phyloP scores from a whole-genome alignment of 2,113 vertebrate species.

The Tringa solitaria region DNA sequence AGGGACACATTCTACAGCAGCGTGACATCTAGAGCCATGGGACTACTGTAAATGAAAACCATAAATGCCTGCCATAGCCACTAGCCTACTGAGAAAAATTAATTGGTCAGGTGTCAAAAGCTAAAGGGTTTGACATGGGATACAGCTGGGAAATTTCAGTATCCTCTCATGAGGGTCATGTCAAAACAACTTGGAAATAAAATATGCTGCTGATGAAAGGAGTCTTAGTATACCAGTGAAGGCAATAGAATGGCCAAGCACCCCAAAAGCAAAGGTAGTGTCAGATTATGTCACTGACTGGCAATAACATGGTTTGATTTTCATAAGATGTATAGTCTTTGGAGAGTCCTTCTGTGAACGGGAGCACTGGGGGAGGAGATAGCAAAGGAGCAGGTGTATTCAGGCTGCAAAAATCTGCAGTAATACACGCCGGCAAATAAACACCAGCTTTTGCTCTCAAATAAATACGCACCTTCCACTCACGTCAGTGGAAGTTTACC shows the following conservation, averaged over 20 bases:
- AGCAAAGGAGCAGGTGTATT: background rate
- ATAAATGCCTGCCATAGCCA: background rate
- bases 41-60: background rate
- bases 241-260: background rate
- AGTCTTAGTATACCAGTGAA: background rate
- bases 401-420: background rate
- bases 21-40: background rate
- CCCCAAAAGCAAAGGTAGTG: background rate
- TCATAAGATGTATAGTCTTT: background rate
- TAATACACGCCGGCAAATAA: background rate
- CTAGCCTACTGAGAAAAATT: background rate
- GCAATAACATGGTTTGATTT: background rate
- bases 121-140: background rate
- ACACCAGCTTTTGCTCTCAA: background rate
- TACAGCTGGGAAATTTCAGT: background rate
- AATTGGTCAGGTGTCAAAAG: background rate
- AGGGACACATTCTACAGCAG: background rate
- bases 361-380: background rate
- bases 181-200: background rate
- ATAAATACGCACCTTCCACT: background rate
- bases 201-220: background rate
- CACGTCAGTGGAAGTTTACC: background rate
- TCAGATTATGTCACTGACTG: background rate
- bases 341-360: background rate
- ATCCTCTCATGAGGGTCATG: background rate